Base-by-base conservation (phyloP, 2,113 vertebrate genomes). In the Rhinoderma darwinii region DNA sequence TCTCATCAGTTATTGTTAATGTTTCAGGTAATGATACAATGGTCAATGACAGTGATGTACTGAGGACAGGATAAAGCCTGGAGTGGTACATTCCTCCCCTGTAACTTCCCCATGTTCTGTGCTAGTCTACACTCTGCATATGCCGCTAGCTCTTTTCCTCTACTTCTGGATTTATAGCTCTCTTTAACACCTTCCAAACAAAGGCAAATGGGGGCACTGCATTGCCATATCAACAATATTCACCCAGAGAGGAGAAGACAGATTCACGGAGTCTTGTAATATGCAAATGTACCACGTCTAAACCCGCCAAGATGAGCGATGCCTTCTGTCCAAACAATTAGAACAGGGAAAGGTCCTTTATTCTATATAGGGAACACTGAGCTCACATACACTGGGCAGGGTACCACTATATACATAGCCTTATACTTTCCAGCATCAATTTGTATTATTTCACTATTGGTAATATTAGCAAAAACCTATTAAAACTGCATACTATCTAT, bases 101-200 rank as follows among this genome's bases (percentile, higher is more conserved):
- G 44, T 70, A 44, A 51, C 66, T 47, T 27, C 20, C 43, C 56
- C 63, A 30, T 80, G 61, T 30, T 43, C 75, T 79, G 61, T 6
- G 18, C 32, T 70, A 68, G 35, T 37, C 70, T 79, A 85, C 51
- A 75, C 51, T 80, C 5, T 39, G 44, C 25, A 20, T 88, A 44
- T 88, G 44, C 83, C 78, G 47, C 18, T 59, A 56, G 35, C 76
- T 86, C 47, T 2, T 66, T 73, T 54, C 56, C 72, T 73, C 89
- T 79, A 89, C 93, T 92, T 94, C 92, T 89, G 89, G 86, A 93
- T 90, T 91, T 91, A 92, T 91, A 92, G 91, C 90, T 89, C 87
- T 92, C 92, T 92, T 93, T 95, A 94, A 94, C 94, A 95, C 94
- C 93, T 95, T 91, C 93, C 90, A 94, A 95, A 95, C 95, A 95